These are phyloP conservation scores for Holothuria leucospilota DNA, from an alignment of 53 echinoderm and acorn worm species.

Conservation along the genomic window DNA sequence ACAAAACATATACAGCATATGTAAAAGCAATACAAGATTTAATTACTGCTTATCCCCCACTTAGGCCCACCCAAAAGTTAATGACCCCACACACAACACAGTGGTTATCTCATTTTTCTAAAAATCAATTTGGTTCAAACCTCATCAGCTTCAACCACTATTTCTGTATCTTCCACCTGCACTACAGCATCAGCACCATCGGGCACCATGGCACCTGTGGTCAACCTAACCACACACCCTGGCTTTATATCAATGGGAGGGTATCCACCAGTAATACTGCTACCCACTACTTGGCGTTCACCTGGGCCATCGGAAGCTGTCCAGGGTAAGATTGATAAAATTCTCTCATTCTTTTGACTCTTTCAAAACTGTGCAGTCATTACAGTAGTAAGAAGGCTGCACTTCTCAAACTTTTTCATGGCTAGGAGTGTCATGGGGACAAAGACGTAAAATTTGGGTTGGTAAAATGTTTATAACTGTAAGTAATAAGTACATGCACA, in stretches of 20 bases:
- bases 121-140: slow-evolving; percentile 21
- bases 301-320: slow-evolving; percentile 91
- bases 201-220: slow-evolving; percentile 92
- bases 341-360: neutral
- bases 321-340: neutral
- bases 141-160: slow-evolving; percentile 81
- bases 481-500: too few relatives aligned
- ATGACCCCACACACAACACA: too few relatives aligned
- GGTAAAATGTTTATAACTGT: too few relatives aligned
- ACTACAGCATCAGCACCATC: slow-evolving; percentile 92
- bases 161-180: slow-evolving; percentile 93
- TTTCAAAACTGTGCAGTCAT: neutral
- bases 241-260: slow-evolving; percentile 67
- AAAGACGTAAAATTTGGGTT: too few relatives aligned
- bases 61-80: too few relatives aligned
- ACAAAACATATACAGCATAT: too few relatives aligned
- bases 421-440: too few relatives aligned
- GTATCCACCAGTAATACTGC: slow-evolving; percentile 72
- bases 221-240: slow-evolving; percentile 85
- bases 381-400: too few relatives aligned
- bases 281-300: slow-evolving; percentile 72
- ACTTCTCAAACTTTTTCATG: too few relatives aligned
- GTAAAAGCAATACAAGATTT: too few relatives aligned
- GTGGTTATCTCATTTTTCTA: too few relatives aligned
- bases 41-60: too few relatives aligned